Evolutionary conservation across 1,140 invertebrate species (phyloP).

Genomic region (Lordiphosa collinella): DNA sequence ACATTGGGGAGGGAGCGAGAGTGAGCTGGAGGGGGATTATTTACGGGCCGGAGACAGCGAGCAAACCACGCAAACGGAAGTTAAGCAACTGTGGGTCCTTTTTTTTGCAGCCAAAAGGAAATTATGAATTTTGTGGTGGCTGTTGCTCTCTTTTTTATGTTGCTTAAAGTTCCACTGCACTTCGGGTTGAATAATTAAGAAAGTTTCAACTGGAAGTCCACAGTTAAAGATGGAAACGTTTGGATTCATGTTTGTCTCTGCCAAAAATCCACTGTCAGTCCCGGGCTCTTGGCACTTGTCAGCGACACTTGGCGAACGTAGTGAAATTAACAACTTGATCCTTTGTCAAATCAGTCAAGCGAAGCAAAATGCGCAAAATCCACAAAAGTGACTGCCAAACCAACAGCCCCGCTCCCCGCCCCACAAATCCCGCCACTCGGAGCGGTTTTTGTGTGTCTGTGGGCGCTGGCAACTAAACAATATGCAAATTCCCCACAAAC

Average conservation of each 20-base stretch:
- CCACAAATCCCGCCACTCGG: background rate
- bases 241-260: slow-evolving; percentile 17
- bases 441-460: background rate
- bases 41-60: slow-evolving; percentile 44
- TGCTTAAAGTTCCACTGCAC: background rate
- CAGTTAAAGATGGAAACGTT: background rate
- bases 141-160: slow-evolving; percentile 2
- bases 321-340: slow-evolving; percentile 65
- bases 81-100: slow-evolving; percentile 22
- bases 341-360: slow-evolving; percentile 69
- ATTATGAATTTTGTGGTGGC: slow-evolving; percentile 57
- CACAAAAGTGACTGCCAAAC: slow-evolving; percentile 39
- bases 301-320: slow-evolving; percentile 28
- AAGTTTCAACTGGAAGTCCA: background rate
- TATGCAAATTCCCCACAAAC: slow-evolving; percentile 36
- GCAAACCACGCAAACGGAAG: slow-evolving; percentile 51
- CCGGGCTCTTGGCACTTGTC: slow-evolving; percentile 22
- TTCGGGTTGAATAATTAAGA: slow-evolving; percentile 1
- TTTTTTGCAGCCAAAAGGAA: slow-evolving; percentile 40
- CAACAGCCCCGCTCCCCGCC: background rate
- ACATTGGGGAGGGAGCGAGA: slow-evolving; percentile 4
- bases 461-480: slow-evolving; percentile 20
- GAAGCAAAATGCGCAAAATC: slow-evolving; percentile 46
- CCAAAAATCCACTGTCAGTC: slow-evolving; percentile 7
- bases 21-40: slow-evolving; percentile 28